Conservation (phyloP, 2,113 vertebrate species). For the Oncorhynchus nerka region DNA sequence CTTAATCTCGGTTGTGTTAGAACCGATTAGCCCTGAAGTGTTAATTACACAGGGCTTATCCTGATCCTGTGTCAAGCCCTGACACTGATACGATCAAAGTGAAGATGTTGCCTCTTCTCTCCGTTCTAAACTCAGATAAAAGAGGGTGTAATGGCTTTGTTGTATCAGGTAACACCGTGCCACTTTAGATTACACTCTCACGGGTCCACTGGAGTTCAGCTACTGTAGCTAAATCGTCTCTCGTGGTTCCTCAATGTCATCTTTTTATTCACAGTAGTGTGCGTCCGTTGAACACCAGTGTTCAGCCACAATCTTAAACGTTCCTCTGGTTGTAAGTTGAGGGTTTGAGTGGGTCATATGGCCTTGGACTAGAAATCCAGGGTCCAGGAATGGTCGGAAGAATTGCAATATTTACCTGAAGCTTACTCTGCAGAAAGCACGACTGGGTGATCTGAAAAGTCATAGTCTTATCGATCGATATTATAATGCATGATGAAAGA, state of each 20-base stretch:
- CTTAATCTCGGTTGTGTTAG: constrained; percentile 38
- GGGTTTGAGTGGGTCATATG: neutral
- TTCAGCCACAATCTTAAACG: neutral
- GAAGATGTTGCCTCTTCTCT: constrained; percentile 19
- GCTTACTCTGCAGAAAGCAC: no score
- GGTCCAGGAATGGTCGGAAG: no score
- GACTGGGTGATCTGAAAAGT: no score
- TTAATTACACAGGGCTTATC: constrained; percentile 10
- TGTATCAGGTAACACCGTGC: neutral
- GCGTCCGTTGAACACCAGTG: neutral
- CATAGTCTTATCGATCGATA: no score
- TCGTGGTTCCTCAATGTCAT: neutral
- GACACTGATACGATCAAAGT: constrained; percentile 28
- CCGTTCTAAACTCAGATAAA: neutral
- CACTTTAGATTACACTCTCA: constrained; percentile 4
- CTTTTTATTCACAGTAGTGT: neutral
- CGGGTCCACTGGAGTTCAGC: constrained; percentile 22
- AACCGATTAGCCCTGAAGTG: constrained; percentile 20
- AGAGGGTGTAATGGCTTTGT: neutral
- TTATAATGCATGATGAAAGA: neutral
- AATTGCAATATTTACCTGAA: no score
- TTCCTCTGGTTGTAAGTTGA: neutral
- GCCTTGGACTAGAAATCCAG: neutral
- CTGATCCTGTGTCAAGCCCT: no score
- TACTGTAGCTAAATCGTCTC: neutral